Evolutionary conservation across 2,888 invertebrate species (phyloP), one percentile per base, ranked within the genome.

Genomic region (Euzetes globulus): DNA sequence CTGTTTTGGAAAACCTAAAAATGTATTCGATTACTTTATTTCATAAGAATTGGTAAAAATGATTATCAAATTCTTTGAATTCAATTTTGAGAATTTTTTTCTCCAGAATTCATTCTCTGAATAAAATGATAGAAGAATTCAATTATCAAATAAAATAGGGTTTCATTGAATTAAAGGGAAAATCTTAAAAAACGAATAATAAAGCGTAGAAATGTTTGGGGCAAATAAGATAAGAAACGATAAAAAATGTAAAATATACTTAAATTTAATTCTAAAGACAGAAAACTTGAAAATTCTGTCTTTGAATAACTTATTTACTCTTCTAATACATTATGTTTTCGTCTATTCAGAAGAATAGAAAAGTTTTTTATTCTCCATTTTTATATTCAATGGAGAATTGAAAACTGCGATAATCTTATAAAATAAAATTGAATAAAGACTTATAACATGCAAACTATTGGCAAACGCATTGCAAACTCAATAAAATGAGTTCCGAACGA

Each of bases 341-440:
- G 22, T 55, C 22, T 55, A 55, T 22, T 19, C 25, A 25, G 25
- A 55, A 55, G 41, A 41, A 13, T 13, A 41, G 41, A 55, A 22
- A 55, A 55, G 55, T 55, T 55, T 55, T 55, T 41, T 41, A 41
- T 68, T 19, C 17, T 68, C 6, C 22, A 68, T 15, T 29, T 17
- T 68, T 41, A 17, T 41, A 68, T 68, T 68, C 41, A 68, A 68
- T 37, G 22, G 68, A 68, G 68, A 45, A 68, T 68, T 68, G 68
- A 41, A 68, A 68, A 68, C 41, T 68, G 19, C 29, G 37, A 37
- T 68, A 68, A 68, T 68, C 68, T 68, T n/a, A 68, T 68, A 68
- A 60, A 52, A 60, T 33, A 60, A 60, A 63, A 68, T 68, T 68
- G 22, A 41, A 68, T 68, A 68, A 68, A 68, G 68, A 68, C 41